Base-by-base conservation (phyloP, 1,140 invertebrate species). In the Drosophila asahinai region DNA sequence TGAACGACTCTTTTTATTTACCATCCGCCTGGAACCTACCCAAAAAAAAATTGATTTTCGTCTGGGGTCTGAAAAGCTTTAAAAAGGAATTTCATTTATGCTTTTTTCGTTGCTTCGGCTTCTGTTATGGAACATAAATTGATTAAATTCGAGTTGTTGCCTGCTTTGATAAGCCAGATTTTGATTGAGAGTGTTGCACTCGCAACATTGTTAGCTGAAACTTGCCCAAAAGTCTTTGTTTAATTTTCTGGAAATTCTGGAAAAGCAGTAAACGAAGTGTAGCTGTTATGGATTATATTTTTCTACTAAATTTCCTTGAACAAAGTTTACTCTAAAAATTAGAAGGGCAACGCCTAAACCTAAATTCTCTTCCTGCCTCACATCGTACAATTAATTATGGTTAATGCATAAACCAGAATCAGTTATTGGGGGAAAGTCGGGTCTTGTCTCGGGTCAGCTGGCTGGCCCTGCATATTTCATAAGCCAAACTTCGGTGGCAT, bases 111-210 rank as follows among this genome's bases (percentile, higher is more conserved):
- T 58, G 42, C 15, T 43, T 8, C 48, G 48, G 49, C 25, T 25
- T 42, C 52, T 77, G 19, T 67, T 61, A 27, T 67, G 54, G 30
- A 83, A 87, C 80, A 89, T 86, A 77, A 89, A 86, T 86, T 86
- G 83, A 89, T 86, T 86, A 89, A 86, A 86, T 86, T 86, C 80
- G 74, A 65, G 40, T 38, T 55, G 22, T n/a, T 68, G 40, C 52
- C 64, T 27, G 40, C n/a, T 70, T 74, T 86, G 77, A 86, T 84
- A 78, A 81, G 68, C 45, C 80, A 64, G 48, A 72, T 60, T 72
- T n/a, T 14, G n/a, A 60, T 51, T 14, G 45, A 60, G 22, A 38
- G 51, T 36, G 15, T 36, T 38, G 14, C 43, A 49, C 15, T 17
- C 30, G 2, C 19, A 55, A 45, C 40, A 55, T 36, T 66, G 30